Base-by-base conservation (phyloP, 2,888 invertebrate genomes). In the Amaurobius ferox region DNA sequence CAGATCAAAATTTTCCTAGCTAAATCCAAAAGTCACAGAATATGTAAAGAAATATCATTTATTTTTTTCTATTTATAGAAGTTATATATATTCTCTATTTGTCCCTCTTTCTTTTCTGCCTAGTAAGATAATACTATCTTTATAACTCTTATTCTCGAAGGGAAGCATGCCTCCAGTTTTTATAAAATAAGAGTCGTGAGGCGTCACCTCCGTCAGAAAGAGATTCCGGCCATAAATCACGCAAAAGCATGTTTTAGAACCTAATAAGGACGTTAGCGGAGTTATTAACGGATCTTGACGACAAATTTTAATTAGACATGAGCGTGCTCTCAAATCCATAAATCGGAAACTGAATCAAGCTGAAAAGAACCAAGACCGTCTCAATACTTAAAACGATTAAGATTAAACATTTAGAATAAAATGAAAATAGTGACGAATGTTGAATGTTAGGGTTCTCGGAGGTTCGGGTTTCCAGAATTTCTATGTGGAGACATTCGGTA, bases 221-320 rank as follows among this genome's bases (percentile, higher is more conserved):
- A 26, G 30, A 16, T 64, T 62, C 66, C 48, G 19, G 29, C 48
- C 55, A 80, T 80, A 80, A 80, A 80, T 80, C 80, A 35, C 30
- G 28, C 39, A 1, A 28, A 73, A 73, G 32, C 72, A 39, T 73
- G 80, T 73, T 72, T 35, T 55, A 80, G n/a, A 29, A 48, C 80
- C 80, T 80, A 80, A 80, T 80, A 80, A 80, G 80, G 80, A 80
- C 67, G 80, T 80, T 72, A 67, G 48, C 66, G 55, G 13, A 55
- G 66, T 73, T 73, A 80, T 80, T 67, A 80, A 80, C 48, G 55
- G 28, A 30, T 61, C 64, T 72, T 48, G 80, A 80, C 80, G 73
- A 80, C 80, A 80, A 80, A 80, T 80, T 80, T 80, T 73, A 80
- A 80, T 80, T 80, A 73, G 73, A 64, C 39, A 26, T 44, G 32